These are phyloP conservation scores for Trichoplusia ni DNA, from an alignment of 1,140 invertebrate genomes.

Conservation along the genomic window DNA sequence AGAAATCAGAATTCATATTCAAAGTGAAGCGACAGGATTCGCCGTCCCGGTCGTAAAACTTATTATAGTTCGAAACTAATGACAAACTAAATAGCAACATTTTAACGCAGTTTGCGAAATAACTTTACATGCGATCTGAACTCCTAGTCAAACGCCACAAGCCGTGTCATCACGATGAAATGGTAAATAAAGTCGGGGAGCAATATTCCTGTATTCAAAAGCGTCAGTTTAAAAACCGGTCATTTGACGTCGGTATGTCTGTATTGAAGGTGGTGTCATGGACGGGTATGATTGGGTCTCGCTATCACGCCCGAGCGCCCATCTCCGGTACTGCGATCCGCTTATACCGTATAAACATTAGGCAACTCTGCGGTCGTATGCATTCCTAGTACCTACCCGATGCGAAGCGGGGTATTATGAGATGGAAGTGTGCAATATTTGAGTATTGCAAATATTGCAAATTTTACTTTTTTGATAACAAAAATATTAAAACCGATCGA, in stretches of 20 bases:
- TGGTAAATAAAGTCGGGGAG: background rate
- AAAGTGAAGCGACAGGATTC: too few relatives aligned
- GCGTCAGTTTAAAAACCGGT: background rate
- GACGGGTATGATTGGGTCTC: slow-evolving; percentile 24
- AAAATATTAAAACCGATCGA: too few relatives aligned
- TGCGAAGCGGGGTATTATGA: too few relatives aligned
- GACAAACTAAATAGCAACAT: slow-evolving; percentile 3
- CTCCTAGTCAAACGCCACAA: background rate
- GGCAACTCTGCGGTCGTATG: slow-evolving; percentile 9
- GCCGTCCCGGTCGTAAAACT: background rate
- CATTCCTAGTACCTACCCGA: slow-evolving; percentile 1
- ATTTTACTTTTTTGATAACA: too few relatives aligned
- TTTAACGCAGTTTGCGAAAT: background rate
- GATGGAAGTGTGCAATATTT: too few relatives aligned
- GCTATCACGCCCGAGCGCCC: slow-evolving; percentile 21
- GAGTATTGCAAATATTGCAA: too few relatives aligned
- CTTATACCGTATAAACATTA: slow-evolving; percentile 27
- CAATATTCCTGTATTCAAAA: background rate
- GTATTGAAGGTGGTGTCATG: slow-evolving; percentile 11
- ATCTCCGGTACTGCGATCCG: slow-evolving; percentile 37
- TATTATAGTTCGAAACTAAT: background rate
- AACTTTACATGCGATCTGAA: background rate
- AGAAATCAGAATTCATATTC: too few relatives aligned
- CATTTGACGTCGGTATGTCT: background rate
- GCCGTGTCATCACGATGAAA: background rate